A percentile compares a stretch with the other conserved stretches of the same genome.
Evolutionary conservation across 1,140 invertebrate genomes (phyloP).

Genomic region (Calycopis cecrops): DNA sequence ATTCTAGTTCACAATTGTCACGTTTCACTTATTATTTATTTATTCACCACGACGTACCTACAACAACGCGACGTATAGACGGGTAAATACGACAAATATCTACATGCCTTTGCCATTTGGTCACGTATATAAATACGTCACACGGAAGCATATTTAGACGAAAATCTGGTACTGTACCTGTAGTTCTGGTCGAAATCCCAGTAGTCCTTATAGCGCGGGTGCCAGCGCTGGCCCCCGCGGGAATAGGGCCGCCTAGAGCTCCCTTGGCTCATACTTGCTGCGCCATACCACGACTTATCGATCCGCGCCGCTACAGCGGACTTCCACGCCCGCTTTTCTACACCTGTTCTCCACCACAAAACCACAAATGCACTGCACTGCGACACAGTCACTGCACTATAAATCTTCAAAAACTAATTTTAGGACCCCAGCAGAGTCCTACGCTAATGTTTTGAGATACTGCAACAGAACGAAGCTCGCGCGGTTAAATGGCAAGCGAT

Average conservation of each 20-base stretch:
- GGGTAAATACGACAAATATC: constrained; percentile 2
- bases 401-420: constrained; percentile 27
- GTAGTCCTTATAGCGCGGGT: constrained; percentile 67
- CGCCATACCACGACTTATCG: constrained; percentile 55
- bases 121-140: constrained; percentile 15
- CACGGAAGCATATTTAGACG: background rate
- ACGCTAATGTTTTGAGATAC: constrained; percentile 50
- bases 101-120: constrained; percentile 5
- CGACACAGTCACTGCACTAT: constrained; percentile 40
- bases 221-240: constrained; percentile 65
- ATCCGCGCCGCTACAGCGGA: constrained; percentile 41
- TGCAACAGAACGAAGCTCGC: constrained; percentile 54
- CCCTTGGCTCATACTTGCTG: constrained; percentile 61
- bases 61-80: constrained; percentile 2
- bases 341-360: constrained; percentile 32
- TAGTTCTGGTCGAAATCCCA: constrained; percentile 69
- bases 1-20: constrained; percentile 9
- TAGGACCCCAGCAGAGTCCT: constrained; percentile 41
- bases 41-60: constrained; percentile 4
- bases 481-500: constrained; percentile 45
- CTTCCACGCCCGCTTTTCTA: constrained; percentile 25
- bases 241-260: constrained; percentile 63
- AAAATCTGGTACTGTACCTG: constrained; percentile 35
- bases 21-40: constrained; percentile 14
- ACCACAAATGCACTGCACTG: constrained; percentile 47